Base-by-base conservation (phyloP, 2,888 invertebrate genomes). In the Nymphalis urticae region DNA sequence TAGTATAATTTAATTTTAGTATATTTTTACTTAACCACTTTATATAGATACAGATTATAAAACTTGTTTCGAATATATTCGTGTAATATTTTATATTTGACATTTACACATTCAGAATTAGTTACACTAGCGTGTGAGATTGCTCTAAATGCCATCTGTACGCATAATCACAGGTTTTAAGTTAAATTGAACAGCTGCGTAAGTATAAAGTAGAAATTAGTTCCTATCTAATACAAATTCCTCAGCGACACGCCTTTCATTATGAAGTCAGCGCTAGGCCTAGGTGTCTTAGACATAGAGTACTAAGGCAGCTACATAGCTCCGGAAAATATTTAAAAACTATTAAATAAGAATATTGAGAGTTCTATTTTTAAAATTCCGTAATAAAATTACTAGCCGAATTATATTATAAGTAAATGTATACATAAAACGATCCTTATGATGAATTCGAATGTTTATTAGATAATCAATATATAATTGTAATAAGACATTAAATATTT, bases 231-330 rank as follows among this genome's bases (percentile, higher is more conserved):
- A 73, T 74, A 76, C 75, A 80, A 85, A 90, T 89, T 87, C 87
- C 86, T 82, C 24, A 70, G 80, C 78, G 86, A 85, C 88, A 88
- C 89, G 85, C 90, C 90, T 90, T 83, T 85, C 84, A 85, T 87
- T 88, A 88, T 84, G 85, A 82, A 90, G 89, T 89, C 89, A 86
- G 82, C 82, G 76, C 80, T 80, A 79, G 78, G 78, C 79, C 80
- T 84, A 84, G 82, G 81, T 71, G 48, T 50, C 69, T 74, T 68
- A 70, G 54, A n/a, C 66, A 66, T 70, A 77, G 75, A 75, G 72
- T 65, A 73, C 62, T 32, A 70, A 69, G 61, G 69, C 59, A 32
- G n/a, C 36, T 21, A 56, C 2, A 32, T 32, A 56, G 17, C 8
- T 56, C 1, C 27, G 16, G 27, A 54, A 54, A 56, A 56, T 13